A percentile compares a stretch with the other conserved stretches of the same genome.
phyloP scores from a whole-genome alignment of 2,113 vertebrate species.

The Epinephelus lanceolatus region DNA sequence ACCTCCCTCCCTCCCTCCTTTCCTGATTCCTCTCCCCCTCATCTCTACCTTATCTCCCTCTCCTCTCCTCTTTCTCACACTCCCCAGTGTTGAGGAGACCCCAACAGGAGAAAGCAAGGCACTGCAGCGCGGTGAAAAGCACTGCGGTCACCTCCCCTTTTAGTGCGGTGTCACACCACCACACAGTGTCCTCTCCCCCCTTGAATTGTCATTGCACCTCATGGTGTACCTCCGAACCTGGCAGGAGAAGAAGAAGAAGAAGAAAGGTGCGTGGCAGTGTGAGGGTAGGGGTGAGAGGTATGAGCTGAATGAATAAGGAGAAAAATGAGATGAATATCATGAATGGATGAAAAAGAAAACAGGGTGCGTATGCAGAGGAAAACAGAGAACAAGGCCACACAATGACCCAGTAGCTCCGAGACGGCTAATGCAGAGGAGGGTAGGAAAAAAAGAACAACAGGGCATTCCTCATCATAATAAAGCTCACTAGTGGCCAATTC shows the following conservation, averaged over 20 bases:
- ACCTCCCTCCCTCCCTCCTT: conserved; percentile 42
- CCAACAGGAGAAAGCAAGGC: conserved; percentile 70
- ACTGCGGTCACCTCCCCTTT: conserved; percentile 83
- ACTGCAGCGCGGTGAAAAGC: conserved; percentile 75
- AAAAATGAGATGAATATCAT: conserved; percentile 34
- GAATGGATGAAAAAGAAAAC: conserved; percentile 51
- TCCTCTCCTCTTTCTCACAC: conserved; percentile 13
- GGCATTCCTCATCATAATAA: conserved; percentile 43
- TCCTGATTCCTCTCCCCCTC: conserved; percentile 21
- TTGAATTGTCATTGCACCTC: conserved; percentile 54
- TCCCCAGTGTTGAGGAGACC: conserved; percentile 77
- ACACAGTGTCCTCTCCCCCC: conserved; percentile 28
- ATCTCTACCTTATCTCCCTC: conserved; percentile 8
- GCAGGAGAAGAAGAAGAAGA: conserved; percentile 9
- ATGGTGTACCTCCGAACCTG: conserved; percentile 24
- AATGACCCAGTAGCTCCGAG: conserved; percentile 32
- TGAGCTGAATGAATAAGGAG: conserved; percentile 42
- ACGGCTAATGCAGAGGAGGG: conserved; percentile 2
- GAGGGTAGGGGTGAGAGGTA: neutral
- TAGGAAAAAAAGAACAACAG: neutral
- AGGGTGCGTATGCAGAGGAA: conserved; percentile 2
- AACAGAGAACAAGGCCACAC: neutral
- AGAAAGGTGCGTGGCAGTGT: conserved; percentile 25
- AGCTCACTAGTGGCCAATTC: conserved; percentile 61
- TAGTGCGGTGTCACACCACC: conserved; percentile 83